Evolutionary conservation across 2,888 invertebrate genomes (phyloP).

Genomic region (Rhagonycha lutea): DNA sequence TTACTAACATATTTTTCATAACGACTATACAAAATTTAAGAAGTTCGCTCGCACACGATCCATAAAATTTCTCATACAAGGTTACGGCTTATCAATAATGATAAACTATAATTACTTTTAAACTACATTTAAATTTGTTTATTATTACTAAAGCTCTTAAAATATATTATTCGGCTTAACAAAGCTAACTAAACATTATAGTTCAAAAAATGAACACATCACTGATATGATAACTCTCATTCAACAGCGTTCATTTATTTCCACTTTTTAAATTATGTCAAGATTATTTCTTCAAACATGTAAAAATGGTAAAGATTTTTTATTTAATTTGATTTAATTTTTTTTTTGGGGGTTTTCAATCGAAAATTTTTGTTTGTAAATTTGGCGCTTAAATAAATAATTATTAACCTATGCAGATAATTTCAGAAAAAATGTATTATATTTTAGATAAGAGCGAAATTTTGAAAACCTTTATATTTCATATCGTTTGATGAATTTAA

Average conservation of each 20-base stretch:
- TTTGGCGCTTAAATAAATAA: background rate
- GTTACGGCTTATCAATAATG: conserved; percentile 7
- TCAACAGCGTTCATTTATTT: background rate
- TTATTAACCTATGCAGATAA: background rate
- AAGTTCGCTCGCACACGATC: conserved; percentile 5
- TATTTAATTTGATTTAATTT: background rate
- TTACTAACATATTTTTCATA: background rate
- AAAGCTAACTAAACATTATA: background rate
- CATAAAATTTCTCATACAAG: conserved; percentile 10
- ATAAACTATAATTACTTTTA: background rate
- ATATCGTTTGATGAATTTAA: background rate
- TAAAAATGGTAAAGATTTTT: conserved; percentile 1
- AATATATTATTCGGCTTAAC: background rate
- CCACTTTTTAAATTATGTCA: background rate
- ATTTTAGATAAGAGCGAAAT: background rate
- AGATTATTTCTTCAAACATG: background rate
- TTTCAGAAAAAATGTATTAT: background rate
- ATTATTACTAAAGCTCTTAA: background rate
- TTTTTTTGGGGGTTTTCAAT: background rate
- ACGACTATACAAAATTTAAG: background rate
- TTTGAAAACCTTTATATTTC: background rate
- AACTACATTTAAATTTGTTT: conserved; percentile 5
- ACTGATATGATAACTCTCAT: background rate
- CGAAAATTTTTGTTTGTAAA: background rate
- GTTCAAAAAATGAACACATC: background rate